These are phyloP conservation scores for Cygnus buccinator DNA, from an alignment of 2,113 vertebrate species.

Conservation along the genomic window DNA sequence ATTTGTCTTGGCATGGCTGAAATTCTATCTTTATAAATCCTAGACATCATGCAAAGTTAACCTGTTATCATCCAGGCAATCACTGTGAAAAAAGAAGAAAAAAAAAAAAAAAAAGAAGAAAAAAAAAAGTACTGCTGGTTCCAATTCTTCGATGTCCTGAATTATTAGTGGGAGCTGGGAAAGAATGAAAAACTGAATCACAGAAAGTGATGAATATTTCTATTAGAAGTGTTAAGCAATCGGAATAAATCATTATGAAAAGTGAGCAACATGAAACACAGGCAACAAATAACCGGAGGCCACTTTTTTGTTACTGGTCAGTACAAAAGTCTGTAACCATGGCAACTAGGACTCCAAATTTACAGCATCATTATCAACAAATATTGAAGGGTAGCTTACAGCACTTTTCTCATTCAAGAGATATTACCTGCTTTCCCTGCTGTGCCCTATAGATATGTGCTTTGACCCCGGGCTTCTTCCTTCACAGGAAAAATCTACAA, in stretches of 20 bases:
- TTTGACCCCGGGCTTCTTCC: not conserved
- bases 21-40: not conserved
- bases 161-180: not conserved
- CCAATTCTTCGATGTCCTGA: not conserved
- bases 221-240: constrained; percentile 24
- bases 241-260: constrained; percentile 46
- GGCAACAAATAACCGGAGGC: constrained; percentile 10
- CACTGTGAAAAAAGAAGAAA: not conserved
- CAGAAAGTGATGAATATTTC: constrained; percentile 42
- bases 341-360: constrained; percentile 62
- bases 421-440: constrained; percentile 3
- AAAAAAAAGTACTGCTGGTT: not conserved
- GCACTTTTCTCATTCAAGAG: constrained; percentile 8
- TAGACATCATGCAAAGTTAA: not conserved
- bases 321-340: constrained; percentile 64
- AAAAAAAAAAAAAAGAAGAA: not conserved
- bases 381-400: constrained; percentile 15
- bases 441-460: not conserved
- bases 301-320: constrained; percentile 53
- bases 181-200: constrained; percentile 29
- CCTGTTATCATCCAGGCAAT: not conserved
- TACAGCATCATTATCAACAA: constrained; percentile 43
- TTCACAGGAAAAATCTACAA: not conserved
- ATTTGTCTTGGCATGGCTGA: not conserved
- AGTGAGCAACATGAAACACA: not conserved